Conservation (phyloP, 1,140 invertebrate species). For the Apis laboriosa region DNA sequence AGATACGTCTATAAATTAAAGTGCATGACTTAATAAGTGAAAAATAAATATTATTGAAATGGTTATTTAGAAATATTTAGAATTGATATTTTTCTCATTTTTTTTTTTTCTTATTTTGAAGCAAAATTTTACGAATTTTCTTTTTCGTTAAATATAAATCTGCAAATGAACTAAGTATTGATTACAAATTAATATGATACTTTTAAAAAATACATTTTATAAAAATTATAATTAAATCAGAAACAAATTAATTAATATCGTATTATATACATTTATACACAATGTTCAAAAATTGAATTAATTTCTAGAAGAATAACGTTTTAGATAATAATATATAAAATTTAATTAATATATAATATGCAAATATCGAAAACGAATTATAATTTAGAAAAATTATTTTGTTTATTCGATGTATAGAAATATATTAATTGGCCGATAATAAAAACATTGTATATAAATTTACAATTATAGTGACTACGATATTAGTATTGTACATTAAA, state of each 20-base stretch:
- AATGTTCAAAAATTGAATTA: neutral
- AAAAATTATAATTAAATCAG: neutral
- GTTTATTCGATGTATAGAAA: neutral
- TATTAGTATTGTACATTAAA: slow-evolving; percentile 50
- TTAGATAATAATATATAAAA: too few relatives aligned
- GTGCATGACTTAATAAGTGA: neutral
- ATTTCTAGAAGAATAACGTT: too few relatives aligned
- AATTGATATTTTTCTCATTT: neutral
- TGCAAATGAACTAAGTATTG: too few relatives aligned
- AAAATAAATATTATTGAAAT: neutral
- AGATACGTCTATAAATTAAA: neutral
- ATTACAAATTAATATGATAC: too few relatives aligned
- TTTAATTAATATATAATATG: neutral
- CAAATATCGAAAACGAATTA: neutral
- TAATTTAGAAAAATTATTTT: neutral
- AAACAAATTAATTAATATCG: neutral
- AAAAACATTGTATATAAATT: slow-evolving; percentile 71
- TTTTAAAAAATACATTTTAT: neutral
- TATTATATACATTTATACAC: neutral
- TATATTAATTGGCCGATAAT: slow-evolving; percentile 30
- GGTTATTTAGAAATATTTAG: neutral
- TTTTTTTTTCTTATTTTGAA: neutral
- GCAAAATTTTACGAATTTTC: neutral
- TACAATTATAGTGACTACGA: slow-evolving; percentile 59
- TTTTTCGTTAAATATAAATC: too few relatives aligned